Evolutionary conservation across 92 coral and sea anemone genomes (phyloP), one percentile per base, ranked within the genome.

Genomic region (Parazoanthus darwini): DNA sequence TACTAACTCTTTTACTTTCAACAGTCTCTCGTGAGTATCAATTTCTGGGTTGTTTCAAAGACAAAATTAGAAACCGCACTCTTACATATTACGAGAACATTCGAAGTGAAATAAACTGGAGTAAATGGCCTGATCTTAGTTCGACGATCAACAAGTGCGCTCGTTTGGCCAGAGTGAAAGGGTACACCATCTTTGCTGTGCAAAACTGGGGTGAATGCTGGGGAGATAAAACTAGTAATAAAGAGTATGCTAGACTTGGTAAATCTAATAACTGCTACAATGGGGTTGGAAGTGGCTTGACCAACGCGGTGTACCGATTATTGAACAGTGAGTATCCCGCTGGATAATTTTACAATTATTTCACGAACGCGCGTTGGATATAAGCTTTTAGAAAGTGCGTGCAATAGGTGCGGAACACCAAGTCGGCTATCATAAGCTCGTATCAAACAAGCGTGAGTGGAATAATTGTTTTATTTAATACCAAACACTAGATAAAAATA

Each of bases 141-240:
- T 5, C 68, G 3, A 74, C 48, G 10, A 74, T 74, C 79, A 74
- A 37, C 25, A 74, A 38, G 33, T 74, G 79, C 33, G 79, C 79
- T 37, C 79, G 48, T 11, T 5, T 74, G 50, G 79, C 46, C 10
- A 74, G 29, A 38, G 25, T 0, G 8, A 18, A 74, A 13, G 79
- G 79, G 4, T 74, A 74, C 25, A 14, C 10, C 44, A 37, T 74
- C 79, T 74, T 74, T 37, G 79, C 79, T 23, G 79, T 74, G 6
- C 79, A 74, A 33, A 0, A 37, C 79, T 74, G 48, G 46, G 79
- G 79, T n/a, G 79, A 74, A 43, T 74, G 79, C 44, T 74, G 79
- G 79, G 79, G 79, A 74, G 79, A 37, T 33, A 74, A 0, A 7
- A 6, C 79, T 37, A 50, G 8, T 8, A 36, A 22, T 18, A 16